These are phyloP conservation scores for Eilema depressum DNA, from an alignment of 2,888 invertebrate species.

Conservation along the genomic window DNA sequence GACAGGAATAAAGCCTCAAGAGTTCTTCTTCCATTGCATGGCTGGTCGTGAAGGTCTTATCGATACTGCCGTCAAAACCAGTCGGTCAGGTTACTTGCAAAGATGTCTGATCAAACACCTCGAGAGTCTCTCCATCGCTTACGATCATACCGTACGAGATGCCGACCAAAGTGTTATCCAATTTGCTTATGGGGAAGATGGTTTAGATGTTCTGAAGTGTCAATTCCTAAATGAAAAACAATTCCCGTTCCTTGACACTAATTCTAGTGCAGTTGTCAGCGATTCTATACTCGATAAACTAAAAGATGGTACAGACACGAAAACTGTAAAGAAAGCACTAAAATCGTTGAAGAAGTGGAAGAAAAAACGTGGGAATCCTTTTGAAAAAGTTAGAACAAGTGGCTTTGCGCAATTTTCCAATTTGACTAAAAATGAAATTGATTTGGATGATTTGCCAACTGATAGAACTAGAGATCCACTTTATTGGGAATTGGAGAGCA, in stretches of 20 bases:
- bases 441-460: conserved; percentile 75
- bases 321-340: conserved; percentile 83
- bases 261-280: conserved; percentile 89
- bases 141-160: conserved; percentile 98
- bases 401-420: conserved; percentile 88
- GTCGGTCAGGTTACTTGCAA: conserved; percentile 98
- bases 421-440: conserved; percentile 80
- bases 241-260: conserved; percentile 93
- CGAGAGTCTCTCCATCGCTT: conserved; percentile 96
- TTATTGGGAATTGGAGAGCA: conserved; percentile 87
- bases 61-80: conserved; percentile 99
- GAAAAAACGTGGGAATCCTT: conserved; percentile 82
- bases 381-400: conserved; percentile 80
- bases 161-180: conserved; percentile 97
- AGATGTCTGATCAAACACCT: conserved; percentile 98
- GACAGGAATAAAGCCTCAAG: conserved; percentile 99
- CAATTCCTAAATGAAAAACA: conserved; percentile 93
- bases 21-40: conserved; percentile 99
- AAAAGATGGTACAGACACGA: conserved; percentile 84
- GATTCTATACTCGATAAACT: conserved; percentile 86
- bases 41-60: conserved; percentile 99
- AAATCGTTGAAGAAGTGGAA: conserved; percentile 89
- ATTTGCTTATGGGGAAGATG: conserved; percentile 98
- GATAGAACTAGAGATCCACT: conserved; percentile 87
- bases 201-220: conserved; percentile 95